Evolutionary conservation across 2,113 vertebrate species (phyloP).

Genomic region (Oxygymnocypris stewartii): DNA sequence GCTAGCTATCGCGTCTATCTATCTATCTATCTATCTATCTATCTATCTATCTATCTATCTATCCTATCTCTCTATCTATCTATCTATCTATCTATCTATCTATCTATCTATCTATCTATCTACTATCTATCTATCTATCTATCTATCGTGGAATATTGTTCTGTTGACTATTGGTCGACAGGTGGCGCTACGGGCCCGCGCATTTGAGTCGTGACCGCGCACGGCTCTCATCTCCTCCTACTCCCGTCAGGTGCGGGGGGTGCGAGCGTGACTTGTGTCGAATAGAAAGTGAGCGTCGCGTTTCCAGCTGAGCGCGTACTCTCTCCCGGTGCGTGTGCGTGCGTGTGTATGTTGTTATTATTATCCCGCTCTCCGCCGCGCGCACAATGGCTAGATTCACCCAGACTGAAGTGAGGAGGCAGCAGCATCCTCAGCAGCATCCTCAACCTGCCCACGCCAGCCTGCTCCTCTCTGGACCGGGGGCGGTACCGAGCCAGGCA

Average conservation of each 20-base stretch:
- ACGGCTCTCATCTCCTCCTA: slow-evolving; percentile 14
- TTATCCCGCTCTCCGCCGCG: slow-evolving; percentile 67
- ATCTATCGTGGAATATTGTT: too few relatives aligned
- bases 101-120: too few relatives aligned
- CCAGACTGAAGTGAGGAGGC: slow-evolving; percentile 77
- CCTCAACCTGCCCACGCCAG: slow-evolving; percentile 62
- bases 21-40: too few relatives aligned
- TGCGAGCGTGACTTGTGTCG: slow-evolving; percentile 40
- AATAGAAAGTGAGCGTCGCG: slow-evolving; percentile 43
- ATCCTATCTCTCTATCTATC: slow-evolving; percentile 3
- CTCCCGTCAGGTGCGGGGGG: slow-evolving; percentile 24
- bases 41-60: not conserved
- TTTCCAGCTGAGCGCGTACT: slow-evolving; percentile 42
- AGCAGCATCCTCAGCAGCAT: slow-evolving; percentile 58
- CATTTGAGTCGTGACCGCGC: not conserved
- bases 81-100: not conserved
- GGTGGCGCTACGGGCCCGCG: slow-evolving; percentile 28
- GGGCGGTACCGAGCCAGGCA: slow-evolving; percentile 60
- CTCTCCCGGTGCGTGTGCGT: slow-evolving; percentile 34
- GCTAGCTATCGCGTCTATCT: too few relatives aligned
- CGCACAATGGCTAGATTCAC: slow-evolving; percentile 82
- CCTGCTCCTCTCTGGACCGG: slow-evolving; percentile 59
- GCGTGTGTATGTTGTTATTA: slow-evolving; percentile 65
- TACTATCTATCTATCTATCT: too few relatives aligned
- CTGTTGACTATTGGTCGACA: not conserved